Conservation (phyloP, 2,113 vertebrate species). For the Cathartes aura region DNA sequence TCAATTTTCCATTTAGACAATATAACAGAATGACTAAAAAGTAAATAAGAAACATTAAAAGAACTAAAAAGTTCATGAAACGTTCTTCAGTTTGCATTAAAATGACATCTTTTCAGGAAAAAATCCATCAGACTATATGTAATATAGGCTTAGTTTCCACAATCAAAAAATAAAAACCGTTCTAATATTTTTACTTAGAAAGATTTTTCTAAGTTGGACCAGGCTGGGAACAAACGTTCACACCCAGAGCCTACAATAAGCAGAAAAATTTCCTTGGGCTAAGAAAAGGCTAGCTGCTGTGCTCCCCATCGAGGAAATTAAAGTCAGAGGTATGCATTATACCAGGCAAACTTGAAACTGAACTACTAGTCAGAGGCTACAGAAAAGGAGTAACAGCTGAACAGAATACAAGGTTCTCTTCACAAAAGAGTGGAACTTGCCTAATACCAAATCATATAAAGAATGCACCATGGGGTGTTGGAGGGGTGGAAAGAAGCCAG, state of each 20-base stretch:
- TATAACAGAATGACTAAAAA: background rate
- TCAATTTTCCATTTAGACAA: background rate
- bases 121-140: background rate
- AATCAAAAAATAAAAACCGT: background rate
- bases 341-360: background rate
- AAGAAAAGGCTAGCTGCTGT: background rate
- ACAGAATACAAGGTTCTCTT: background rate
- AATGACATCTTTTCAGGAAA: background rate
- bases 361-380: background rate
- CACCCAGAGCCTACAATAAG: background rate
- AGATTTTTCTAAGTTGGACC: background rate
- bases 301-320: background rate
- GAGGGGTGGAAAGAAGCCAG: background rate
- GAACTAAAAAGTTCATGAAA: background rate
- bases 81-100: background rate
- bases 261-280: background rate
- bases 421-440: background rate
- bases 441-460: background rate
- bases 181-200: background rate
- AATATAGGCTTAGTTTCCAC: background rate
- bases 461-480: background rate
- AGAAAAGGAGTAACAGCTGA: background rate
- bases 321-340: background rate
- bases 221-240: background rate
- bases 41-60: background rate